Evolutionary conservation across 2,888 invertebrate genomes (phyloP).

Genomic region (Iphiclides podalirius): DNA sequence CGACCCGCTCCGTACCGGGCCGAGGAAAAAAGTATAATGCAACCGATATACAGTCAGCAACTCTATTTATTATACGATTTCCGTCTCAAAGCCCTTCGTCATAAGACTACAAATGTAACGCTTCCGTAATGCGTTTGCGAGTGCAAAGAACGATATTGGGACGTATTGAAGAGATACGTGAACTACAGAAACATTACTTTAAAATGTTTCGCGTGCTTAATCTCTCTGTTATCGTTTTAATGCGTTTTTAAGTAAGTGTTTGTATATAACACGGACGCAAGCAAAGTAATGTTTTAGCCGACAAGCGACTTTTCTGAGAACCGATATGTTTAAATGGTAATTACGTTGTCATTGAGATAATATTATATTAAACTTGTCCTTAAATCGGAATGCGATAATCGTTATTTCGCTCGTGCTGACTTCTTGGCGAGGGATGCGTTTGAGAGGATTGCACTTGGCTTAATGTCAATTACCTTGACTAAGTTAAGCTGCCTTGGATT

Average conservation of each 20-base stretch:
- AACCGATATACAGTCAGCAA: conserved; percentile 31
- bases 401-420: too few species aligned
- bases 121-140: neutral
- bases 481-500: too few species aligned
- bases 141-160: conserved; percentile 17
- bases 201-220: conserved; percentile 12
- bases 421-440: too few species aligned
- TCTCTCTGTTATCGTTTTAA: conserved; percentile 10
- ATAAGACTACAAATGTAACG: neutral
- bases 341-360: neutral
- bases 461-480: too few species aligned
- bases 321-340: neutral
- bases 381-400: too few species aligned
- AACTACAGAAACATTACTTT: conserved; percentile 1
- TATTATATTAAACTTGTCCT: neutral
- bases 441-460: too few species aligned
- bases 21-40: conserved; percentile 44
- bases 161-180: conserved; percentile 3
- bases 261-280: neutral
- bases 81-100: neutral
- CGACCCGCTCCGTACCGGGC: conserved; percentile 48
- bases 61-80: conserved; percentile 3
- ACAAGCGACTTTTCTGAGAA: neutral
- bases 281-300: neutral
- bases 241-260: neutral